Conservation (phyloP, 37 sponge, comb jelly and placozoan genomes). For the Cliona cf. orientalis region DNA sequence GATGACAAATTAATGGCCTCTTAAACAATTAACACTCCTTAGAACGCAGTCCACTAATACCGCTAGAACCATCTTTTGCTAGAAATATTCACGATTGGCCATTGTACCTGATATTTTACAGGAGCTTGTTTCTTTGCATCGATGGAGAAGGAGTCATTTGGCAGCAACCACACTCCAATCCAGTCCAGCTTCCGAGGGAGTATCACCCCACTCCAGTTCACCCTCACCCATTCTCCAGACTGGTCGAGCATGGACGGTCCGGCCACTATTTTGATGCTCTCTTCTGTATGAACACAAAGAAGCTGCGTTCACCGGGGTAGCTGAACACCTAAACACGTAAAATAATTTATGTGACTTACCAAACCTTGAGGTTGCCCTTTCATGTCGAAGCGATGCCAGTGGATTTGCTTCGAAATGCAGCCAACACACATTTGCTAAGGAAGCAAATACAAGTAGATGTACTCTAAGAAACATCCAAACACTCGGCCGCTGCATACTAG, state of each 20-base stretch:
- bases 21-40: too few relatives aligned
- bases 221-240: slow-evolving; percentile 51
- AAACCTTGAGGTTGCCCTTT: slow-evolving; percentile 3
- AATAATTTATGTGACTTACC: neutral
- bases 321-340: neutral
- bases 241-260: slow-evolving; percentile 4
- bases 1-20: too few relatives aligned
- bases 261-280: neutral
- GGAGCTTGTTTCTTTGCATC: slow-evolving; percentile 51
- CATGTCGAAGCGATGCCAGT: slow-evolving; percentile 7
- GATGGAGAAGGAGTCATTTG: slow-evolving; percentile 23
- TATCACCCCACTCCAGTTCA: slow-evolving; percentile 37
- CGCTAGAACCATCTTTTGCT: too few relatives aligned
- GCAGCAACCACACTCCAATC: slow-evolving; percentile 58
- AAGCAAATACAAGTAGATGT: too few relatives aligned
- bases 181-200: slow-evolving; percentile 40
- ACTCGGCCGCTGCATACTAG: neutral
- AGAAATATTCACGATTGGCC: too few relatives aligned
- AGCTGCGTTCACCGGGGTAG: neutral
- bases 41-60: too few relatives aligned
- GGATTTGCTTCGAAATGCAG: slow-evolving; percentile 1
- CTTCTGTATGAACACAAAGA: slow-evolving; percentile 1
- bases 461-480: too few relatives aligned
- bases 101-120: slow-evolving; percentile 53
- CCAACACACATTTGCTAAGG: too few relatives aligned